phyloP scores from a whole-genome alignment of 2,888 invertebrate genomes.

The Neoitamus cyanurus region DNA sequence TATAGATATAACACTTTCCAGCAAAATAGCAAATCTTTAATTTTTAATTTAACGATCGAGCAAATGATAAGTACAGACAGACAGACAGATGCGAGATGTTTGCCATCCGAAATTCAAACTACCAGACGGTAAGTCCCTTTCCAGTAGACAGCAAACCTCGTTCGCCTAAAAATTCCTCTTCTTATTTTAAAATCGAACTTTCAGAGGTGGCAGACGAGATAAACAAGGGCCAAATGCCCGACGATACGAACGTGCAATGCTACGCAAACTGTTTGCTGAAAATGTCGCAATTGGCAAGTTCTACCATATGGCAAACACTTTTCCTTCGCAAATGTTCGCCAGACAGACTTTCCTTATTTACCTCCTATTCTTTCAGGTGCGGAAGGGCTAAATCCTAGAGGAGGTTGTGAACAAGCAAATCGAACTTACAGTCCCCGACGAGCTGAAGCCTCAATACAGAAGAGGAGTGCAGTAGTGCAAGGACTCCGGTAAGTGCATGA shows the following conservation, averaged over 20 bases:
- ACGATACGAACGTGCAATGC: constrained; percentile 66
- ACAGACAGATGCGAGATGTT: constrained; percentile 70
- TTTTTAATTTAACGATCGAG: constrained; percentile 60
- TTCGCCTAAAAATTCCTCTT: background rate
- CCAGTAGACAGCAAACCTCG: background rate
- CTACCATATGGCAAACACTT: background rate
- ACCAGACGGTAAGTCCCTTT: constrained; percentile 67
- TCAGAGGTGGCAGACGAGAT: constrained; percentile 60
- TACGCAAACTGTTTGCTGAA: constrained; percentile 69
- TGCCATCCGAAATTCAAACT: constrained; percentile 72
- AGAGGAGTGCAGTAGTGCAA: constrained; percentile 60
- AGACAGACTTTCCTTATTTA: background rate
- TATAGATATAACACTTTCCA: too few species aligned
- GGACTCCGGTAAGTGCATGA: constrained; percentile 54
- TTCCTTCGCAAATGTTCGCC: background rate
- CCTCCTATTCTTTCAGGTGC: constrained; percentile 57
- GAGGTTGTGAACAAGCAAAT: constrained; percentile 63
- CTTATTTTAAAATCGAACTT: background rate
- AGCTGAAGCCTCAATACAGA: constrained; percentile 59
- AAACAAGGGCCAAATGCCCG: constrained; percentile 59
- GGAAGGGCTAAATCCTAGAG: constrained; percentile 63
- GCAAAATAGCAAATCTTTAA: too few species aligned
- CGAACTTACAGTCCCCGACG: constrained; percentile 62
- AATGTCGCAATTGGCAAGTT: constrained; percentile 69
- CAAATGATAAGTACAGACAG: constrained; percentile 71